Evolutionary conservation across 2,888 invertebrate genomes (phyloP).

Genomic region (Crossocerus cetratus): DNA sequence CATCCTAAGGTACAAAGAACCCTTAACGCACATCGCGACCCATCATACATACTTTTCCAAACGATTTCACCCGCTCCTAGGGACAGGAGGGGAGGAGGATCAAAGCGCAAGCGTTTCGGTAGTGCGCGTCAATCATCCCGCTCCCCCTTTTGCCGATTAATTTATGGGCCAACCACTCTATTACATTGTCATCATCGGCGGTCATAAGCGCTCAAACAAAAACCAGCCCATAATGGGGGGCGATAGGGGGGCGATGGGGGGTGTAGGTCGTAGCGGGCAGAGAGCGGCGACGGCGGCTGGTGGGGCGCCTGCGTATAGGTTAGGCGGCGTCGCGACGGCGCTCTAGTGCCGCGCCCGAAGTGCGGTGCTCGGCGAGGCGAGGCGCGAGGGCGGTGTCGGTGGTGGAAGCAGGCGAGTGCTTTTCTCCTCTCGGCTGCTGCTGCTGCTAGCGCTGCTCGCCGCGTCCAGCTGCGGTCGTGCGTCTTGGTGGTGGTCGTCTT

Average conservation of each 20-base stretch:
- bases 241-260: background rate
- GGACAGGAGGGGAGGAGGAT: background rate
- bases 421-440: conserved; percentile 33
- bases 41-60: too few relatives aligned
- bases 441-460: conserved; percentile 24
- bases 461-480: conserved; percentile 13
- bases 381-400: conserved; percentile 61
- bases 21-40: too few relatives aligned
- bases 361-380: conserved; percentile 38
- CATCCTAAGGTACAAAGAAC: too few relatives aligned
- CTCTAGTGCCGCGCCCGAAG: conserved; percentile 43
- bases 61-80: too few relatives aligned
- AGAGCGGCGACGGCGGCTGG: conserved; percentile 4
- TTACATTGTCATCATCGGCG: conserved; percentile 5
- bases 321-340: conserved; percentile 58
- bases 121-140: background rate
- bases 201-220: conserved; percentile 5
- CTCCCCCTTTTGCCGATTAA: background rate
- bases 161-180: conserved; percentile 5
- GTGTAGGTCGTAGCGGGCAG: conserved; percentile 10
- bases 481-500: conserved; percentile 27
- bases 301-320: conserved; percentile 46
- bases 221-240: conserved; percentile 7
- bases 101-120: background rate
- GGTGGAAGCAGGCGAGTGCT: conserved; percentile 50